phyloP scores from a whole-genome alignment of 2,888 invertebrate species.

The Heliconius aoede region DNA sequence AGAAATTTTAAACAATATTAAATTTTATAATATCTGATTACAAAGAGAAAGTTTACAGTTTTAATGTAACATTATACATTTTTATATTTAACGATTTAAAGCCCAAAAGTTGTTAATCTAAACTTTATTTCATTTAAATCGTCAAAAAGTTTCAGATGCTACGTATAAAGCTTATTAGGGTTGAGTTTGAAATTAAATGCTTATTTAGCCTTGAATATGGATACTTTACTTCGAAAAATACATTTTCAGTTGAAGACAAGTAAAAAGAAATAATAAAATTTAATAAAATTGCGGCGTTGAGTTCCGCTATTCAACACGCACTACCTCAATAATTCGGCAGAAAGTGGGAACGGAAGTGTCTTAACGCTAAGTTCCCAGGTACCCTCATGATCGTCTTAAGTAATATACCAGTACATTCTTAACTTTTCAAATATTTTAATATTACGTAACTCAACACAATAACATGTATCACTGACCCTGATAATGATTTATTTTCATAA shows the following conservation, averaged over 20 bases:
- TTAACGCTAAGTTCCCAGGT: too few relatives aligned
- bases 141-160: slow-evolving; percentile 8
- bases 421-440: too few relatives aligned
- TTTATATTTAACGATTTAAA: slow-evolving; percentile 8
- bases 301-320: neutral
- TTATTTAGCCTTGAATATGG: neutral
- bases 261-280: neutral
- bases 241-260: too few relatives aligned
- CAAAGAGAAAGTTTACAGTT: neutral
- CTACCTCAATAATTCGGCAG: neutral
- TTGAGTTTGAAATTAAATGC: slow-evolving; percentile 3
- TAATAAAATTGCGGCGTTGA: too few relatives aligned
- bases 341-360: too few relatives aligned
- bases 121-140: slow-evolving; percentile 1
- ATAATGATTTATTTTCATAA: too few relatives aligned
- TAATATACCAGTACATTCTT: too few relatives aligned
- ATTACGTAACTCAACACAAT: neutral
- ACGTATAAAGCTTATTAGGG: slow-evolving; percentile 10
- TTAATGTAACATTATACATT: neutral
- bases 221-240: neutral
- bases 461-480: neutral
- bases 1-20: neutral
- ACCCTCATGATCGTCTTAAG: too few relatives aligned
- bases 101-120: slow-evolving; percentile 7
- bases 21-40: slow-evolving; percentile 6